Base-by-base conservation (phyloP, 2,888 invertebrate genomes). In the Trilocha varians region DNA sequence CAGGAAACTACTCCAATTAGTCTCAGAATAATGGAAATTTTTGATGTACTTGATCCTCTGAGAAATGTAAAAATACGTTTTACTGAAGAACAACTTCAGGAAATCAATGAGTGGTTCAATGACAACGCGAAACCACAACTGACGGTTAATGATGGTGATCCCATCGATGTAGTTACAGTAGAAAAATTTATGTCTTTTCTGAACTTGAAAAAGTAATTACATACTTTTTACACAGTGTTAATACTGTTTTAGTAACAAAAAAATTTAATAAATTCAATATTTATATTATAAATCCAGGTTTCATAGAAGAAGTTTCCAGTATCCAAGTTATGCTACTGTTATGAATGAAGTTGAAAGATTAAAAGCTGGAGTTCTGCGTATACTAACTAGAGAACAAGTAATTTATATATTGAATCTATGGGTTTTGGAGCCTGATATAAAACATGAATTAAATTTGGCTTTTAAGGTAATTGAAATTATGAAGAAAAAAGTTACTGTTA, bases 391-490 rank as follows among this genome's bases (percentile, higher is more conserved):
- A 51, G 73, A 78, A 32, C 82, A 84, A 58, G 55, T 79, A 45
- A 61, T 84, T 48, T 79, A 73, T 44, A 62, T 82, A 16, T 55
- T 84, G 44, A 57, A 79, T 48, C 59, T 62, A 54, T 79, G 68
- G 62, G 51, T 73, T 13, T 5, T 65, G 25, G 62, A 67, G 50
- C 63, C 78, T 33, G 59, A 71, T 40, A 50, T 83, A 39, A 79
- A 69, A 59, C 79, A 83, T 49, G 80, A 84, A 59, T 49, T 83
- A 45, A 44, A 55, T 39, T 53, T 82, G 34, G 83, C 84, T 14
- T 83, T 80, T 55, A 59, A 69, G 59, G 79, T 75, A 49, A n/a
- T 51, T n/a, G n/a, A n/a, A n/a, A n/a, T n/a, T n/a, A n/a, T n/a
- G n/a, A n/a, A n/a, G n/a, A n/a, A n/a, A n/a, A n/a, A n/a, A n/a